phyloP scores from a whole-genome alignment of 2,888 invertebrate genomes.

The Strigamia crassipes region DNA sequence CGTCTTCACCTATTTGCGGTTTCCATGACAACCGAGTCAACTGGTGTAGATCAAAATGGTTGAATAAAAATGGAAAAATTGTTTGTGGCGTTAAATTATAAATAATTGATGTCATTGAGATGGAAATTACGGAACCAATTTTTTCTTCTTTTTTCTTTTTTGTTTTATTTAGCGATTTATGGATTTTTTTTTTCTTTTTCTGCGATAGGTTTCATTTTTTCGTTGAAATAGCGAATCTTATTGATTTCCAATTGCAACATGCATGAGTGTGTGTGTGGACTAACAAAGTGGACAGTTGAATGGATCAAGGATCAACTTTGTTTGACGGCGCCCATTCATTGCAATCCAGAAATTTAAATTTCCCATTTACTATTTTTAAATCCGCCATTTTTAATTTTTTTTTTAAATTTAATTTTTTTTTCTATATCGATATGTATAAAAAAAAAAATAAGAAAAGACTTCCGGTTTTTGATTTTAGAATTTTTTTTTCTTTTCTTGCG shows the following conservation, averaged over 20 bases:
- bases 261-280: not conserved
- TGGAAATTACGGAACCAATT: too few relatives aligned
- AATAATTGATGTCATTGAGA: too few relatives aligned
- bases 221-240: not conserved
- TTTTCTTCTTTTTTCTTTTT: too few relatives aligned
- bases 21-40: not conserved
- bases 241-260: not conserved
- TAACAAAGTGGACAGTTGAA: constrained; percentile 10
- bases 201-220: not conserved
- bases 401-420: too few relatives aligned
- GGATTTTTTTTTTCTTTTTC: not conserved
- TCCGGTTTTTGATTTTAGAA: too few relatives aligned
- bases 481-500: too few relatives aligned
- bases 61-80: not conserved
- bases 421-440: too few relatives aligned
- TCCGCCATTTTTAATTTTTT: too few relatives aligned
- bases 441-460: too few relatives aligned
- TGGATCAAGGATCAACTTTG: not conserved
- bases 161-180: not conserved
- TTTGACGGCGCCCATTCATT: not conserved
- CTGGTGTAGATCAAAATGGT: not conserved
- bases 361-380: not conserved
- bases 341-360: not conserved
- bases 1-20: constrained; percentile 10
- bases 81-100: not conserved